A percentile compares a stretch with the other conserved stretches of the same genome.
phyloP scores from a whole-genome alignment of 2,113 vertebrate species.

The Ctenomys sociabilis region DNA sequence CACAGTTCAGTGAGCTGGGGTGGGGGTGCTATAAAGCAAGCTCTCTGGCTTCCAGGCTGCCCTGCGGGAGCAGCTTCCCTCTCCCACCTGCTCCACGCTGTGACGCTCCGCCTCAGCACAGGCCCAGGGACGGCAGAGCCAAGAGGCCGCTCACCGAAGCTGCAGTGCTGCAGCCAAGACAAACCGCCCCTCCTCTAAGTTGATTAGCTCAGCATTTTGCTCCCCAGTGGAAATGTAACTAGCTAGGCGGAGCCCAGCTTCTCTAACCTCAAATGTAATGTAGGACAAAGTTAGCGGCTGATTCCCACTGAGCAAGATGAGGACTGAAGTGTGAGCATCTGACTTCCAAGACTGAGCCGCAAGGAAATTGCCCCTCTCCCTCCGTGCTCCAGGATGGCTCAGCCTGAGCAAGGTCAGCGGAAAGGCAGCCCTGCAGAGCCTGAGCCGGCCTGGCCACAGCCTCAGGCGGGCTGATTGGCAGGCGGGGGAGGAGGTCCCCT shows the following conservation, averaged over 20 bases:
- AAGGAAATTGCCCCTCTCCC: background rate
- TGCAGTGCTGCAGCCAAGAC: background rate
- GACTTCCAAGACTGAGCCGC: background rate
- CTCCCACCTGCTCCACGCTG: background rate
- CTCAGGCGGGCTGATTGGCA: background rate
- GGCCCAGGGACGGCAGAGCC: background rate
- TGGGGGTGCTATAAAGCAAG: background rate
- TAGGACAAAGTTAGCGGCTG: background rate
- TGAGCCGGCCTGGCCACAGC: background rate
- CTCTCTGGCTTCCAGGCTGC: background rate
- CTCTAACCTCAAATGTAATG: background rate
- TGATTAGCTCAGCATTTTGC: background rate
- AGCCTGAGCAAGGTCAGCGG: background rate
- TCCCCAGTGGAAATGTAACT: background rate
- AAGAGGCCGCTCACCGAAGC: background rate
- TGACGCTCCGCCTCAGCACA: background rate
- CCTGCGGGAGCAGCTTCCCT: background rate
- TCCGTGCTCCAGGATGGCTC: background rate
- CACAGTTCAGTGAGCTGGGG: background rate
- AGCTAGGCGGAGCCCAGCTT: background rate
- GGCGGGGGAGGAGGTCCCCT: background rate
- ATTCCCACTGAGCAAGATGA: background rate
- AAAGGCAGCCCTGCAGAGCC: accelerated
- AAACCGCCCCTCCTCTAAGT: background rate
- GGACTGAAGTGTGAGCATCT: background rate